Base-by-base conservation (phyloP, 2,888 invertebrate genomes). In the Trichopoda pennipes region DNA sequence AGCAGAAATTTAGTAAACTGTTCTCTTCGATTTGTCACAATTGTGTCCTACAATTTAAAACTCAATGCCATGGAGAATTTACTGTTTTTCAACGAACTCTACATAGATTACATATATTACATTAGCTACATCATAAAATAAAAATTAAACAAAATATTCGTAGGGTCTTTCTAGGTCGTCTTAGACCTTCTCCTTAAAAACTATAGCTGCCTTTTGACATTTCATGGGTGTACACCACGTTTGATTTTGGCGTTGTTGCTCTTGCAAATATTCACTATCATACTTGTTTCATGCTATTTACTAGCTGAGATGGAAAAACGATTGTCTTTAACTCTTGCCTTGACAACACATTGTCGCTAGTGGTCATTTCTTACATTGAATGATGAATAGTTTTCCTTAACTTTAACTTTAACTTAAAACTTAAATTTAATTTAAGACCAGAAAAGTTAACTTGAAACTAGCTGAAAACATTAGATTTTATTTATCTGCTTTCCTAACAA, bases 331-430 rank as follows among this genome's bases (percentile, higher is more conserved):
- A 64, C 56, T 80, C 47, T 66, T 55, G 70, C 76, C 75, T 72
- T 79, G 79, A 76, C 79, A 82, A 79, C 82, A 82, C 79, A 76
- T 79, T 82, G 82, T 79, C 82, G 82, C 82, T 79, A 75, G 47
- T 66, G 72, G 82, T 66, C 75, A 82, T 79, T 70, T 61, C 68
- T 42, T 53, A n/a, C 28, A 49, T 49, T 53, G 82, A 70, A 79
- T 82, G 75, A 82, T 79, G 82, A 75, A 82, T 79, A 68, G 79
- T 82, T 82, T 79, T 61, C 82, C 79, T 79, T 28, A 28, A 28
- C 28, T 28, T 28, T 28, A 28, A n/a, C n/a, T n/a, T n/a, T 58
- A 51, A 75, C 56, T 42, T 64, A 49, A 78, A 81, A 60, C 17
- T 82, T 82, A 72, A 82, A 76, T 76, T 82, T 79, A 79, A 75